Percentiles rank a stretch among this genome's conserved stretches.
Conservation (phyloP, 1,140 invertebrate species). For the Drosophila serrata region DNA sequence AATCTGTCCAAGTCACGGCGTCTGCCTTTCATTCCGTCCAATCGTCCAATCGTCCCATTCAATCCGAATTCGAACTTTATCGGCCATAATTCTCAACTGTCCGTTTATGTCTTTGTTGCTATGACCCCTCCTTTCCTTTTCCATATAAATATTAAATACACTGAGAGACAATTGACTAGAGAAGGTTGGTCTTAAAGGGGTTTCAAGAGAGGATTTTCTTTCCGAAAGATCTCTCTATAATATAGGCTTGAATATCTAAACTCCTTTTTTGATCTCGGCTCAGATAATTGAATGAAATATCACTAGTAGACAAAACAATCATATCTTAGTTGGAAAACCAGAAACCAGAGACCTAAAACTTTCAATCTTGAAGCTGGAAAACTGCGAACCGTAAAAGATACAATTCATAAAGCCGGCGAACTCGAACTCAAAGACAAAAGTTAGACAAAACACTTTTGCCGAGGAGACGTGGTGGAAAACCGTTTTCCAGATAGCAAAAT, state of each 20-base stretch:
- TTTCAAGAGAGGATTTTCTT: background rate
- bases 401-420: constrained; percentile 73
- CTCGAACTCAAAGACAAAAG: constrained; percentile 54
- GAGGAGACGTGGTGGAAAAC: constrained; percentile 31
- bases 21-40: constrained; percentile 25
- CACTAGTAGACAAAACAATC: constrained; percentile 56
- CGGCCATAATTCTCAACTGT: constrained; percentile 74
- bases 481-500: constrained; percentile 77
- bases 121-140: background rate
- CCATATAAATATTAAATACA: constrained; percentile 31
- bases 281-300: constrained; percentile 56
- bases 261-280: background rate
- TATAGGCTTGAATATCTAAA: no score
- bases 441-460: constrained; percentile 71
- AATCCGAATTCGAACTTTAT: constrained; percentile 42
- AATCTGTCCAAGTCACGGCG: constrained; percentile 74
- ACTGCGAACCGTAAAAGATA: constrained; percentile 65
- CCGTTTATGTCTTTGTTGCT: constrained; percentile 66
- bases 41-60: constrained; percentile 11
- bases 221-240: background rate
- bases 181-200: no score
- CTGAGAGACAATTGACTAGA: background rate
- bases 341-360: constrained; percentile 24
- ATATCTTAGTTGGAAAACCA: constrained; percentile 51
- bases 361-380: background rate